Percentiles rank a stretch among this genome's conserved stretches.
Conservation (phyloP, 2,113 vertebrate species). For the Bothrops jararaca region DNA sequence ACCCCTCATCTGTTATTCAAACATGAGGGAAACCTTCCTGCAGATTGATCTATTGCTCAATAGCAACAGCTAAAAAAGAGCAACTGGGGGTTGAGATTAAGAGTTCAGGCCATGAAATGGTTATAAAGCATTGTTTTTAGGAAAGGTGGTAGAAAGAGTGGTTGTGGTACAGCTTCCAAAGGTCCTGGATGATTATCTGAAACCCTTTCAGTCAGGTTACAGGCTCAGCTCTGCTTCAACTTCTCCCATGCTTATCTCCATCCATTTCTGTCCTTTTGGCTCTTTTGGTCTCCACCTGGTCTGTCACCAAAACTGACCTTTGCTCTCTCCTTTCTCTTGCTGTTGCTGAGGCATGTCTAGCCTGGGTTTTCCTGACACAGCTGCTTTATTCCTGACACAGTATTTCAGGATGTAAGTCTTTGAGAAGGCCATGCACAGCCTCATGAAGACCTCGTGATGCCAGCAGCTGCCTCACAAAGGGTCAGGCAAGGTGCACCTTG, state of each 20-base stretch:
- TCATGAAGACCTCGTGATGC: neutral
- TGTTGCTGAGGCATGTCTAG: no score
- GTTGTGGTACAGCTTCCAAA: no score
- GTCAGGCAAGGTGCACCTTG: neutral
- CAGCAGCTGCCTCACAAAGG: neutral
- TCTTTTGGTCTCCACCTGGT: neutral
- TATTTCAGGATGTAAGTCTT: neutral
- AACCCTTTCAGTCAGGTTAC: neutral
- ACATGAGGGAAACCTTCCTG: no score
- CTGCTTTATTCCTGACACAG: neutral
- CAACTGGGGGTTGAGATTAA: neutral
- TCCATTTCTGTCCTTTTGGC: neutral
- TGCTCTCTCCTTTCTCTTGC: no score
- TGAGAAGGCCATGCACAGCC: neutral
- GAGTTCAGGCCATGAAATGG: neutral
- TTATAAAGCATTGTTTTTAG: neutral
- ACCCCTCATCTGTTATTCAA: no score
- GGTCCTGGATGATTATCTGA: neutral
- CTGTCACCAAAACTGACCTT: neutral
- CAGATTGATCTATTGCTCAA: no score
- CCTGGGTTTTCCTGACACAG: neutral
- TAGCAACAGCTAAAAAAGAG: no score
- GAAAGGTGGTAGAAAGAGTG: no score
- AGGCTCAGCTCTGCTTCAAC: neutral
- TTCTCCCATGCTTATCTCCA: neutral